Percentiles rank a stretch among this genome's conserved stretches.
phyloP scores from a whole-genome alignment of 2,888 invertebrate species.

The Hypsopygia costalis region DNA sequence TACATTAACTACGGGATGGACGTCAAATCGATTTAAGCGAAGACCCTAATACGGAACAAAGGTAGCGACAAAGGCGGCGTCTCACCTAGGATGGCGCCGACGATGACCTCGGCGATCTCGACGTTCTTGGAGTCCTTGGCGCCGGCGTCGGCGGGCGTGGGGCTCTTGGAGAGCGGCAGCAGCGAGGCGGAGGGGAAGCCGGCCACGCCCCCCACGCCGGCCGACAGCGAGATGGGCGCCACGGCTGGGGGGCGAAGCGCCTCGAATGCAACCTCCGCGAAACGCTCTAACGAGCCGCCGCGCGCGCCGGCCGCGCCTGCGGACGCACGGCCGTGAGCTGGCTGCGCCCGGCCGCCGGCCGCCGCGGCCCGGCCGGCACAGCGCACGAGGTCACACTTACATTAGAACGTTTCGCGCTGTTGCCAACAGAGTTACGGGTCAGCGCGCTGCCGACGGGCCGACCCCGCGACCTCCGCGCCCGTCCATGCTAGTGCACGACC shows the following conservation, averaged over 20 bases:
- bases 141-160: slow-evolving; percentile 87
- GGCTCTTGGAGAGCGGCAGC: slow-evolving; percentile 89
- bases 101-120: slow-evolving; percentile 97
- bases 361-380: slow-evolving; percentile 12
- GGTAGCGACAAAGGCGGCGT: no score
- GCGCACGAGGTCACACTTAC: slow-evolving; percentile 30
- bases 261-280: slow-evolving; percentile 88
- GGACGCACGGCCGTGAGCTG: slow-evolving; percentile 21
- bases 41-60: no score
- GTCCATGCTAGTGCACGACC: slow-evolving; percentile 30
- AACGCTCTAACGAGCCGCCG: slow-evolving; percentile 85
- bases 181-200: slow-evolving; percentile 84
- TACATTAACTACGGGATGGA: no score
- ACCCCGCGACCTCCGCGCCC: slow-evolving; percentile 17
- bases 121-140: slow-evolving; percentile 93
- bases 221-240: slow-evolving; percentile 93
- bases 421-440: slow-evolving; percentile 43
- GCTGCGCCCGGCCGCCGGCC: slow-evolving; percentile 14
- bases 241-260: slow-evolving; percentile 83
- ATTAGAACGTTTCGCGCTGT: slow-evolving; percentile 72
- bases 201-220: slow-evolving; percentile 72
- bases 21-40: no score
- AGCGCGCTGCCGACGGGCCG: slow-evolving; percentile 25
- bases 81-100: slow-evolving; percentile 96
- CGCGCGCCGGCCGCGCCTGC: slow-evolving; percentile 50